Conservation (phyloP, 1,140 invertebrate genomes). For the Drosophila dunni region DNA sequence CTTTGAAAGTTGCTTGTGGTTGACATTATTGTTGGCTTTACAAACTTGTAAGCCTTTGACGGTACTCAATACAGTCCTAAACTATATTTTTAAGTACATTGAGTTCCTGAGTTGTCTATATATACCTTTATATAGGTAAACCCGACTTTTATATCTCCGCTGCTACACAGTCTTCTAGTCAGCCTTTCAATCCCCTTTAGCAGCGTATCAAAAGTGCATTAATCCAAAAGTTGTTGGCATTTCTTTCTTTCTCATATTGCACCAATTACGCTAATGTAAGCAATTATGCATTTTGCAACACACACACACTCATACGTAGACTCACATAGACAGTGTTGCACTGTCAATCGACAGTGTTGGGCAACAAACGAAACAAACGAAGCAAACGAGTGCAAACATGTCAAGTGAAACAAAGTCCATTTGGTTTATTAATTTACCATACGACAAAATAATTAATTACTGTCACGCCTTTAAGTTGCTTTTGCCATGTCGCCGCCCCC, state of each 20-base stretch:
- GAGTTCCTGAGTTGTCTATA: not conserved
- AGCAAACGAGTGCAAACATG: constrained; percentile 70
- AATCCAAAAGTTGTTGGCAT: constrained; percentile 30
- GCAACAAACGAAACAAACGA: constrained; percentile 18
- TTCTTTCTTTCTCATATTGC: constrained; percentile 19
- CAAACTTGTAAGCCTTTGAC: not conserved
- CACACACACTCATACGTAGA: not conserved
- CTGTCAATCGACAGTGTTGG: constrained; percentile 18
- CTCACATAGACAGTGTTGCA: constrained; percentile 9
- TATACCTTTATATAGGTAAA: no score
- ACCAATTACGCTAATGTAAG: constrained; percentile 79
- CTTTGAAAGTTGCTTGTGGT: not conserved
- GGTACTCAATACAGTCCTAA: not conserved
- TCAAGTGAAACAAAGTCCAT: constrained; percentile 84
- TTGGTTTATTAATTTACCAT: constrained; percentile 85
- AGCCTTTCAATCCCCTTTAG: constrained; percentile 7
- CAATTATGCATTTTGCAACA: constrained; percentile 75
- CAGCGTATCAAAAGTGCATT: constrained; percentile 49
- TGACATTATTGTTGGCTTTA: constrained; percentile 10
- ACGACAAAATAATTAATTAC: constrained; percentile 85
- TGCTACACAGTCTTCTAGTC: no score
- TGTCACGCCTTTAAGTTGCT: constrained; percentile 84
- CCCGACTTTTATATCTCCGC: no score
- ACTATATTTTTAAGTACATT: constrained; percentile 30
- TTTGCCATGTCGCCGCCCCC: constrained; percentile 54